These are phyloP conservation scores for Bembecia ichneumoniformis DNA, from an alignment of 2,888 invertebrate genomes.

Conservation along the genomic window DNA sequence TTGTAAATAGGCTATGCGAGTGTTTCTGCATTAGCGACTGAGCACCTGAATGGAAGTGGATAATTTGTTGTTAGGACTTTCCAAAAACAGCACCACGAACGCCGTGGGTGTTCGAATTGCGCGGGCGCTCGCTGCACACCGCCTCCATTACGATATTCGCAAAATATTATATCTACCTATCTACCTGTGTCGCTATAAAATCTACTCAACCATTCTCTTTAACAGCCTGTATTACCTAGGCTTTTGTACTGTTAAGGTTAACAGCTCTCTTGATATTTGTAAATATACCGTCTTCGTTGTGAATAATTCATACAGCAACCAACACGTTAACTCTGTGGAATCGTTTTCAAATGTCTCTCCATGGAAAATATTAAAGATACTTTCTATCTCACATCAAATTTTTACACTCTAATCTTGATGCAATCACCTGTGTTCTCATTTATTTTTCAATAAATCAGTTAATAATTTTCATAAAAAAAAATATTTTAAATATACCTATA, in stretches of 20 bases:
- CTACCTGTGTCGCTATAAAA: conserved; percentile 32
- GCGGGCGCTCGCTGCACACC: conserved; percentile 15
- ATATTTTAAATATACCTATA: too few relatives aligned
- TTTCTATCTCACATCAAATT: too few relatives aligned
- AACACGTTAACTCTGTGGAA: conserved; percentile 9
- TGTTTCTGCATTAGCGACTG: conserved; percentile 43
- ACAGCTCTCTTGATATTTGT: conserved; percentile 50
- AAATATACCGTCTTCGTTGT: conserved; percentile 37
- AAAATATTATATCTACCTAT: conserved; percentile 14
- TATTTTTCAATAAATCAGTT: too few relatives aligned
- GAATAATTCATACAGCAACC: conserved; percentile 16
- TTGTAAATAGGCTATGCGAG: conserved; percentile 34
- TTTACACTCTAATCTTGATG: too few relatives aligned
- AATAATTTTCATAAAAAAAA: too few relatives aligned
- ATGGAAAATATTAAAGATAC: neutral
- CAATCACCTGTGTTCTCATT: too few relatives aligned
- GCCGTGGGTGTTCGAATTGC: conserved; percentile 15
- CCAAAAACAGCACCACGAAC: conserved; percentile 36
- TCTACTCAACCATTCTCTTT: conserved; percentile 25
- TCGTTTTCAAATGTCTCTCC: conserved; percentile 1
- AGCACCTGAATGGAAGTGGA: conserved; percentile 17
- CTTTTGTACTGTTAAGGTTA: conserved; percentile 33
- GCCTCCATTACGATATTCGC: conserved; percentile 24
- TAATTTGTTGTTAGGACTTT: conserved; percentile 33
- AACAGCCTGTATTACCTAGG: conserved; percentile 18